phyloP scores from a whole-genome alignment of 1,140 invertebrate genomes.

The Neomicropteryx cornuta region DNA sequence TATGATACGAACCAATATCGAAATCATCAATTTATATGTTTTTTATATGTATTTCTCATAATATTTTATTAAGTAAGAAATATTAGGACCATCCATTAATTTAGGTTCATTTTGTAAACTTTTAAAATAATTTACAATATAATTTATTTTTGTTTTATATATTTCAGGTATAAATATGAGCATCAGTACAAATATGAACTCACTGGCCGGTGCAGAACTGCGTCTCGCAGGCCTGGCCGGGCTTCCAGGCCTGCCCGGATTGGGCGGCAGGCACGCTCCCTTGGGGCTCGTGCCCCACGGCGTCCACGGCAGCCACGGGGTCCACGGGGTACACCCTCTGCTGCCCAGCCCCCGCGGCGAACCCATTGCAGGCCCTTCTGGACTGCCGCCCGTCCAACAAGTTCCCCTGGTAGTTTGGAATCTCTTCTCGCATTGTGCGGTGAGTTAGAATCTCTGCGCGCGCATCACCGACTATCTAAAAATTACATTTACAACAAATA shows the following conservation, averaged over 20 bases:
- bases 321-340: no score
- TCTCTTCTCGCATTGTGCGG: background rate
- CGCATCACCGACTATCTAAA: no score
- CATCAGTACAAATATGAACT: slow-evolving; percentile 34
- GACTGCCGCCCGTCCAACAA: slow-evolving; percentile 72
- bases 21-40: no score
- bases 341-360: slow-evolving; percentile 54
- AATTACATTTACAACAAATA: no score
- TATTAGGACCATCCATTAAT: no score
- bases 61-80: no score
- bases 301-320: no score
- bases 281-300: no score
- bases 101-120: no score
- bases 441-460: background rate
- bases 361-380: slow-evolving; percentile 62
- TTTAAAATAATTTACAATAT: background rate
- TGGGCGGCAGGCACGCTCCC: no score
- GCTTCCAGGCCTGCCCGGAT: slow-evolving; percentile 27
- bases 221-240: slow-evolving; percentile 30
- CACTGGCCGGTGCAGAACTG: slow-evolving; percentile 35
- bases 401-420: slow-evolving; percentile 62
- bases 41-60: no score
- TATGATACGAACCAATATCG: no score
- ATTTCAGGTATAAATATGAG: slow-evolving; percentile 40
- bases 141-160: background rate